phyloP scores from a whole-genome alignment of 1,140 invertebrate species.

The Anoplophora glabripennis region DNA sequence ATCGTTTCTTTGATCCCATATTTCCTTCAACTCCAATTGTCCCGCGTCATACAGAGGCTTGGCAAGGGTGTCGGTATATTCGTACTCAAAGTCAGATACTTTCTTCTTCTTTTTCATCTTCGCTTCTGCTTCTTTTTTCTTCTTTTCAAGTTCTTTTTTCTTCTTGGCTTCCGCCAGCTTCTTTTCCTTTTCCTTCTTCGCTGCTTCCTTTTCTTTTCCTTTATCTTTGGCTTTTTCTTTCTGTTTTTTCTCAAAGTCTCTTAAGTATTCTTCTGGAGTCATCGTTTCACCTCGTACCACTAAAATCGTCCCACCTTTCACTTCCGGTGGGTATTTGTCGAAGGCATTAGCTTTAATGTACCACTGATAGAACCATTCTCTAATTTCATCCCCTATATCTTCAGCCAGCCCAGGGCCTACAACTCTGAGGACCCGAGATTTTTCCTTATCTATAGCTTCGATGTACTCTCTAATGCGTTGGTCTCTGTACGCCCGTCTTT shows the following conservation, averaged over 20 bases:
- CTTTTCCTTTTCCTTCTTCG: conserved; percentile 29
- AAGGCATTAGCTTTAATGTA: conserved; percentile 54
- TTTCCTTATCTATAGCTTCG: conserved; percentile 56
- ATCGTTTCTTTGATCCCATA: conserved; percentile 52
- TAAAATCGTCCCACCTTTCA: conserved; percentile 55
- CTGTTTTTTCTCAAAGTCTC: conserved; percentile 34
- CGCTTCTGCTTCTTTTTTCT: conserved; percentile 41
- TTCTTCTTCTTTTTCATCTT: conserved; percentile 43
- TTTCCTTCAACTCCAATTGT: conserved; percentile 47
- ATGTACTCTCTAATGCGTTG: conserved; percentile 53
- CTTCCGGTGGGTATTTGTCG: conserved; percentile 53
- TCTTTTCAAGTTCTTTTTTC: conserved; percentile 28
- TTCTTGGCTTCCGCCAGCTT: conserved; percentile 17
- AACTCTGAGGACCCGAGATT: conserved; percentile 54
- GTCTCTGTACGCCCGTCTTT: conserved; percentile 52
- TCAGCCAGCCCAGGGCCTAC: conserved; percentile 61
- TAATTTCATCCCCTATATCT: conserved; percentile 67
- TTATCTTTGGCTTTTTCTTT: conserved; percentile 34
- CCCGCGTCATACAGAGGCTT: conserved; percentile 44
- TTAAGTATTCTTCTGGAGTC: conserved; percentile 54
- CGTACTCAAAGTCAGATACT: conserved; percentile 42
- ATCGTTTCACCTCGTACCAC: conserved; percentile 55
- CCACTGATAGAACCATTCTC: conserved; percentile 63
- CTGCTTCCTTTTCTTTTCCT: conserved; percentile 31
- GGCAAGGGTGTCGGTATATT: conserved; percentile 40